These are phyloP conservation scores for Canis aureus DNA, from an alignment of 2,113 vertebrate genomes.

Conservation along the genomic window DNA sequence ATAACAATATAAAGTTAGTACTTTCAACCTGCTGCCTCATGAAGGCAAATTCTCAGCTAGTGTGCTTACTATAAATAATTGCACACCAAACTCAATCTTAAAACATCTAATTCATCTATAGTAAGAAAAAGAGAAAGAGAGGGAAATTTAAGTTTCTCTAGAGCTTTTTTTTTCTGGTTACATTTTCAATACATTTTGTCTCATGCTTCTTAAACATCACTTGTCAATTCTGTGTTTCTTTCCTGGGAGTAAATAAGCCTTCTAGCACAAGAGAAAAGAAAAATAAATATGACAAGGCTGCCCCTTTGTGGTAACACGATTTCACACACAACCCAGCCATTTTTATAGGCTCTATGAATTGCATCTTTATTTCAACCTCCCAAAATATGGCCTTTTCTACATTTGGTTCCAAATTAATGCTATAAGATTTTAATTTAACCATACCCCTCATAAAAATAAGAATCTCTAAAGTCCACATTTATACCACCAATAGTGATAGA, in stretches of 20 bases:
- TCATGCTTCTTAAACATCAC: neutral
- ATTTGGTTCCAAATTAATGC: neutral
- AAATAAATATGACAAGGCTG: slow-evolving; percentile 49
- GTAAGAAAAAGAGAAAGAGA: neutral
- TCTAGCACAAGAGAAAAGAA: neutral
- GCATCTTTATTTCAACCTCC: neutral
- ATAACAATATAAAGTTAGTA: neutral
- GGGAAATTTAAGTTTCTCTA: neutral
- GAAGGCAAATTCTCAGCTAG: neutral
- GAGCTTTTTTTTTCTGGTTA: neutral
- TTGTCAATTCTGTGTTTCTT: slow-evolving; percentile 12
- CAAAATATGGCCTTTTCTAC: neutral
- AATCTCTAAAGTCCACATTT: neutral
- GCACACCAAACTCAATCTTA: neutral
- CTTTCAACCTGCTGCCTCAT: neutral
- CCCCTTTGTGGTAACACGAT: slow-evolving; percentile 43
- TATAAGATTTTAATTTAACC: neutral
- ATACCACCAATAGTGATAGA: neutral
- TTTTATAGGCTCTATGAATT: neutral
- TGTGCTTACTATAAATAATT: neutral
- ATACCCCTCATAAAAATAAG: neutral
- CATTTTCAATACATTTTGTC: slow-evolving; percentile 34
- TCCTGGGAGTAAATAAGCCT: slow-evolving; percentile 28
- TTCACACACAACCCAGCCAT: neutral
- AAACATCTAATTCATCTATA: slow-evolving; percentile 30